Conservation (phyloP, 2,113 vertebrate genomes). For the Phasianus colchicus region DNA sequence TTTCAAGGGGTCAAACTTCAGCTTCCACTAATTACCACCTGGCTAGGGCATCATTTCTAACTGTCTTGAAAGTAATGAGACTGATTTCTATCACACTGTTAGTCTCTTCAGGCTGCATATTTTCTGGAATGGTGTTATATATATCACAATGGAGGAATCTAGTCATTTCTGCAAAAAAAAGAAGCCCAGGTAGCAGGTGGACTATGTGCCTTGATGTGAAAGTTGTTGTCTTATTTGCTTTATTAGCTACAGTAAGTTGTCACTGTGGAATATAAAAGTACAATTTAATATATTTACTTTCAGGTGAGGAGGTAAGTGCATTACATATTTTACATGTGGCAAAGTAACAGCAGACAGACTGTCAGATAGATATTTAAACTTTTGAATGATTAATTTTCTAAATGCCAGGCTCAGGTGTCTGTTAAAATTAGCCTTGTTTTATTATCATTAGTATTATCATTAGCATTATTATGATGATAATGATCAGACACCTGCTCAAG, state of each 20-base stretch:
- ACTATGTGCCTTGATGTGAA: not conserved
- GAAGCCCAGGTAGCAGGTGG: not conserved
- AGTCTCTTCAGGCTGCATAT: fast-evolving
- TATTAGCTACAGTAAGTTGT: not conserved
- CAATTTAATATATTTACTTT: not conserved
- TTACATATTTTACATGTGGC: not conserved
- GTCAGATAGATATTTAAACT: not conserved
- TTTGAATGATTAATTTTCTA: slow-evolving; percentile 21
- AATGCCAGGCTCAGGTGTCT: slow-evolving; percentile 7
- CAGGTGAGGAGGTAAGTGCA: not conserved
- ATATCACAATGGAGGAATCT: not conserved
- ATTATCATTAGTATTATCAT: not conserved
- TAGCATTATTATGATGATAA: slow-evolving; percentile 14
- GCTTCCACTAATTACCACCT: not conserved
- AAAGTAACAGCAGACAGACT: not conserved
- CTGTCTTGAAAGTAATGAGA: not conserved
- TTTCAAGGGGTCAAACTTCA: not conserved
- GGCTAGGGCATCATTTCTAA: fast-evolving
- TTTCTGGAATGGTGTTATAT: not conserved
- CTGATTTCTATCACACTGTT: not conserved
- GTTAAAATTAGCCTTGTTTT: slow-evolving; percentile 48
- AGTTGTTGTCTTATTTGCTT: not conserved
- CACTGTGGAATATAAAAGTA: not conserved
- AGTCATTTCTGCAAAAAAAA: not conserved
- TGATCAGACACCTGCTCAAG: slow-evolving; percentile 46